Conservation (phyloP, 2,888 invertebrate genomes). For the Selenia dentaria region DNA sequence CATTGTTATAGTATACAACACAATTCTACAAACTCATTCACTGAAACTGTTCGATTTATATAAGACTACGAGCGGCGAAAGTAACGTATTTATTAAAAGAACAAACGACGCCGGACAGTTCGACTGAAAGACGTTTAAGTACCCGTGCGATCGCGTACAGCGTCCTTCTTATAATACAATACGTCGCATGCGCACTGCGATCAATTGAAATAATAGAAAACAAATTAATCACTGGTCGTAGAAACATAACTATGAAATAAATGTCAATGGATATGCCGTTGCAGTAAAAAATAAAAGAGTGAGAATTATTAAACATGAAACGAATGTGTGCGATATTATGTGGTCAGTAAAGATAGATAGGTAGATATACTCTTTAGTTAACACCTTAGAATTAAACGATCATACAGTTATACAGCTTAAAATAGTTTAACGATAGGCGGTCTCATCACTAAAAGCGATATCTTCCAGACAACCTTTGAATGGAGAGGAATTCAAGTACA, state of each 20-base stretch:
- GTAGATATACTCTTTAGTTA: too few species aligned
- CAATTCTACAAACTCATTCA: constrained; percentile 31
- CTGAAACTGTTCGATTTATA: constrained; percentile 32
- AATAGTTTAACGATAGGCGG: too few species aligned
- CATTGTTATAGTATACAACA: constrained; percentile 43
- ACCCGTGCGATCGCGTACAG: constrained; percentile 60
- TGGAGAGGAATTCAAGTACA: too few species aligned
- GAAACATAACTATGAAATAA: constrained; percentile 50
- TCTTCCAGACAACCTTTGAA: too few species aligned
- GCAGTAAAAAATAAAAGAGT: constrained; percentile 60
- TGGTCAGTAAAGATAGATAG: too few species aligned
- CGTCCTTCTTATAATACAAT: constrained; percentile 69
- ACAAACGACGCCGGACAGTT: constrained; percentile 42
- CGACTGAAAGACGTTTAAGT: constrained; percentile 41
- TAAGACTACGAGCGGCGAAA: constrained; percentile 28
- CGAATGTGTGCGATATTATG: too few species aligned
- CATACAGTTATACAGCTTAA: too few species aligned
- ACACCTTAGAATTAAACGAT: too few species aligned
- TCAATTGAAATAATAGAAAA: constrained; percentile 76
- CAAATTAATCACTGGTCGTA: constrained; percentile 68
- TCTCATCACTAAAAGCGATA: too few species aligned
- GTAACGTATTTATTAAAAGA: constrained; percentile 42
- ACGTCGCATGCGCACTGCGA: constrained; percentile 74
- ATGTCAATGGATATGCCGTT: too few species aligned
- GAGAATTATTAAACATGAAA: constrained; percentile 67